Base-by-base conservation (phyloP, 2,888 invertebrate species). In the Micropterix aruncella region DNA sequence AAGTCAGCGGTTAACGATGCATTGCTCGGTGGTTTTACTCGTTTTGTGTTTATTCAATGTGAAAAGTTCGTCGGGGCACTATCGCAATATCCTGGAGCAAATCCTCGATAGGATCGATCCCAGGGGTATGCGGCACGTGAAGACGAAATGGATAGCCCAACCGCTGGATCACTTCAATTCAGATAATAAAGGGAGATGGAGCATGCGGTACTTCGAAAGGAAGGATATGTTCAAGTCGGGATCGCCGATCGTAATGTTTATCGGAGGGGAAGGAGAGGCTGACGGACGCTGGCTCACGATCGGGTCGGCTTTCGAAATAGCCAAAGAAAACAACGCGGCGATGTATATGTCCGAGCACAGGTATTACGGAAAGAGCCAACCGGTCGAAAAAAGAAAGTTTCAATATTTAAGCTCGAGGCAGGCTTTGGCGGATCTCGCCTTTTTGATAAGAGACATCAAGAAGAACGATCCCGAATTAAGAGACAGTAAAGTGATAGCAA, bases 311-410 rank as follows among this genome's bases (percentile, higher is more conserved):
- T 62, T 57, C 41, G 65, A 67, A 18, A 50, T 69, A 16, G 69
- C 66, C 1, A 59, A 57, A 45, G 67, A 68, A 55, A 66, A 68
- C 0, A 57, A 62, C 40, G 69, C 67, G 2, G 67, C 64, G 2
- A 57, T 69, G 58, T 66, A 56, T 16, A 49, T 49, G 49, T 44
- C 47, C 7, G 69, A 68, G 53, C 68, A 68, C 42, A 62, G 69
- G 48, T 69, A 65, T 52, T 68, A 68, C 37, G 68, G 68, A 1
- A 53, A 62, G 16, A 69, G 67, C 47, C 27, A 27, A 27, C 68
- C 69, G 2, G 52, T 56, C 1, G 55, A 62, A 47, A 60, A 60
- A 46, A 54, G 67, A n/a, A 53, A 56, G 44, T 27, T 27, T 12
- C 27, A 27, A 27, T 67, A 57, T 50, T 55, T 68, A 9, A 64